Evolutionary conservation across 2,113 vertebrate genomes (phyloP).

Genomic region (Ameiurus melas): DNA sequence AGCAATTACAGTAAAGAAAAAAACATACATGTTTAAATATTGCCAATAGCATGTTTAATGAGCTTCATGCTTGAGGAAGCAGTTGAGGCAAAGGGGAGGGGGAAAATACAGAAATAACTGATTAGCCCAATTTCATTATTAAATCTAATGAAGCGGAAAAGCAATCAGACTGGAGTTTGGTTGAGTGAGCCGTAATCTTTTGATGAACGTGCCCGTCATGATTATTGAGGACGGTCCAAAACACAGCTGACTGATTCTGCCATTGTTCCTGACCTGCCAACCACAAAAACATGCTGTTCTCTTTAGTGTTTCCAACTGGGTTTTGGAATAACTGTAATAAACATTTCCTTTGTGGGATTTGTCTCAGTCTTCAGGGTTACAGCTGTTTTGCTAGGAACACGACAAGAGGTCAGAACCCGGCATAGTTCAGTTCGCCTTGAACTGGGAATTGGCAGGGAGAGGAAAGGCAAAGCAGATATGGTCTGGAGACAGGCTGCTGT

Average conservation of each 20-base stretch:
- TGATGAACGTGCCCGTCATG: conserved; percentile 40
- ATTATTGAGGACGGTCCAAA: not conserved
- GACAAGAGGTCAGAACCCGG: conserved; percentile 1
- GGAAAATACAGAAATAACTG: conserved; percentile 33
- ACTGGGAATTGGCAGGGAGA: conserved; percentile 9
- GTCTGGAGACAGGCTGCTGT: not conserved
- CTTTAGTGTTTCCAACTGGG: not conserved
- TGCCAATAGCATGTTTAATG: conserved; percentile 42
- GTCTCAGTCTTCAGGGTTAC: not conserved
- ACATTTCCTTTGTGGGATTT: not conserved
- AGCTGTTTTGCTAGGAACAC: not conserved
- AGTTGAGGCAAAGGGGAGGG: not conserved
- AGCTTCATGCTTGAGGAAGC: conserved; percentile 33
- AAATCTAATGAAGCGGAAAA: conserved; percentile 49
- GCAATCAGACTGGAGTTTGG: conserved; percentile 51
- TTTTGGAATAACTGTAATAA: not conserved
- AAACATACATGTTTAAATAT: conserved; percentile 18
- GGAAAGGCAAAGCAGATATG: not conserved
- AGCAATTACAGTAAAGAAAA: not conserved
- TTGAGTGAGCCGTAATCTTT: conserved; percentile 44
- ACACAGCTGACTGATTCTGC: not conserved
- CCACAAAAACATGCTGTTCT: not conserved
- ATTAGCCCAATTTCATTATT: conserved; percentile 53
- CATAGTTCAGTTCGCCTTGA: not conserved
- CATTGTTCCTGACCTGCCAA: not conserved